phyloP scores from a whole-genome alignment of 2,888 invertebrate species.

The Xestoiulus laeticollis region DNA sequence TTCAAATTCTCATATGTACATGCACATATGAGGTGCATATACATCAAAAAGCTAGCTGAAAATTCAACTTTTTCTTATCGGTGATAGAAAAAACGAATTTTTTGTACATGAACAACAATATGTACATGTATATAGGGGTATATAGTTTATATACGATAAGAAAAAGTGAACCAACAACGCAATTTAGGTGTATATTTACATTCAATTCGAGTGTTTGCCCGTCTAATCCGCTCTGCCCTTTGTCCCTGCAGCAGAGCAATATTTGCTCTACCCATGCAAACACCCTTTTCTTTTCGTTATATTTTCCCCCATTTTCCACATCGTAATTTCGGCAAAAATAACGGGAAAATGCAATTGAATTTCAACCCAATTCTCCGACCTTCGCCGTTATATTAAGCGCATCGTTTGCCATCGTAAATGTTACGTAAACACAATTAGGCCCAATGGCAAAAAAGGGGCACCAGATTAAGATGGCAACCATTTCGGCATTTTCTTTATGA shows the following conservation, averaged over 20 bases:
- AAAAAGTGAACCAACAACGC: background rate
- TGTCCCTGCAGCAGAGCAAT: background rate
- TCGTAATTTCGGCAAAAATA: too few species aligned
- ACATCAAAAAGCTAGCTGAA: too few species aligned
- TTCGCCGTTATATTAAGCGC: background rate
- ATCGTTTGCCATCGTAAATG: constrained; percentile 15
- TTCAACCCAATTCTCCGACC: background rate
- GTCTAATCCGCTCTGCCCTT: background rate
- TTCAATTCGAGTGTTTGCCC: background rate
- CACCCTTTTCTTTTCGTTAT: background rate
- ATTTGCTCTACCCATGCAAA: background rate
- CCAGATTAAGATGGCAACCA: background rate
- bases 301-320: background rate
- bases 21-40: too few species aligned
- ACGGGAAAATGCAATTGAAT: background rate
- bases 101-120: too few species aligned
- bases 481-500: background rate
- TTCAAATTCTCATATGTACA: too few species aligned
- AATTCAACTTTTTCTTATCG: too few species aligned
- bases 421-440: constrained; percentile 12
- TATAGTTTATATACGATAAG: background rate
- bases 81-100: too few species aligned
- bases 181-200: background rate
- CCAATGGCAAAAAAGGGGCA: background rate
- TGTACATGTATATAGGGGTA: too few species aligned